phyloP scores from a whole-genome alignment of 1,140 invertebrate genomes.

The Diorhabda sublineata region DNA sequence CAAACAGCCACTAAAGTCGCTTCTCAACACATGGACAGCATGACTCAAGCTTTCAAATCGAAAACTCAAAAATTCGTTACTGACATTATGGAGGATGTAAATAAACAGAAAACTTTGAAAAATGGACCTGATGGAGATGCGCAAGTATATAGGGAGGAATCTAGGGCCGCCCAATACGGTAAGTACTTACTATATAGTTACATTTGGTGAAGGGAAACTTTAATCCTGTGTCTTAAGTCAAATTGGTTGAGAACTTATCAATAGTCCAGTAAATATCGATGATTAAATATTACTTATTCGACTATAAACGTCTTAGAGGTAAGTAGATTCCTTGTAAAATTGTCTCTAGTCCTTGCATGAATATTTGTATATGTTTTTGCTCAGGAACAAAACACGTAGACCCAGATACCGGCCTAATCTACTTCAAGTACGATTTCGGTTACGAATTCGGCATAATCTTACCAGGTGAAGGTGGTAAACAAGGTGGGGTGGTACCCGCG shows the following conservation, averaged over 20 bases:
- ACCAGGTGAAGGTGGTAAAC: constrained; percentile 61
- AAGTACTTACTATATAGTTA: constrained; percentile 38
- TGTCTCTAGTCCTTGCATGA: not conserved
- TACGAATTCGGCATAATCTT: constrained; percentile 74
- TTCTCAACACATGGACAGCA: constrained; percentile 59
- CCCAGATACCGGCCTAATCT: constrained; percentile 71
- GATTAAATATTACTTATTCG: too few relatives aligned
- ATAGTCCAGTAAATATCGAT: too few relatives aligned
- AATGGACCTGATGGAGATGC: constrained; percentile 52
- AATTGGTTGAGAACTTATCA: not conserved
- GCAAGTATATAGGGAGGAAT: constrained; percentile 67
- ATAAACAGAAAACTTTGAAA: constrained; percentile 51
- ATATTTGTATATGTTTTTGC: constrained; percentile 16
- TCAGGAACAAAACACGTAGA: constrained; percentile 73
- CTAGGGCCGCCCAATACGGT: constrained; percentile 67
- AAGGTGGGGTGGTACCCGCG: constrained; percentile 47
- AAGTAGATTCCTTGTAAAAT: not conserved
- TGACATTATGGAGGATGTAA: constrained; percentile 61
- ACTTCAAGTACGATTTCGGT: constrained; percentile 80
- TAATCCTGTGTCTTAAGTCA: not conserved
- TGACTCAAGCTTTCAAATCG: constrained; percentile 65
- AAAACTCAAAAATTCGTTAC: constrained; percentile 67
- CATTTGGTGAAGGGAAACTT: not conserved
- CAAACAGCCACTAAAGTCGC: constrained; percentile 53
- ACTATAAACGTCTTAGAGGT: not conserved